These are phyloP conservation scores for Lontra canadensis DNA, from an alignment of 2,113 vertebrate species.

Conservation along the genomic window DNA sequence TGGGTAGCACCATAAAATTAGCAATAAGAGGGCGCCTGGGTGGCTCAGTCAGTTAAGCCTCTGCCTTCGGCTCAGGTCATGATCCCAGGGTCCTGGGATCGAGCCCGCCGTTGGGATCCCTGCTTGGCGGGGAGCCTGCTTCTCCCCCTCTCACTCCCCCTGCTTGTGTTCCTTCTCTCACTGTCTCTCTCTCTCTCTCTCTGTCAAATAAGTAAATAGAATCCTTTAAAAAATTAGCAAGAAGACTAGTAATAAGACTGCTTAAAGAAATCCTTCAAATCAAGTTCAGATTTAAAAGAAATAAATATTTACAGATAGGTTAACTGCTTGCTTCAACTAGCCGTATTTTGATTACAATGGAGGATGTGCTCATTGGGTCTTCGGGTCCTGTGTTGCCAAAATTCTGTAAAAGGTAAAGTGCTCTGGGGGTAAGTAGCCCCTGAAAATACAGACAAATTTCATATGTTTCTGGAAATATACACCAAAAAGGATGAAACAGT, in stretches of 20 bases:
- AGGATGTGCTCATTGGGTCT: not conserved
- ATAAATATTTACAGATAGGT: too few relatives aligned
- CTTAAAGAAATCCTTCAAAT: not conserved
- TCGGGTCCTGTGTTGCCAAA: fast-evolving
- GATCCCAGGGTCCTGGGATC: too few relatives aligned
- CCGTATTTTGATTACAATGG: not conserved
- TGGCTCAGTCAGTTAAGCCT: too few relatives aligned
- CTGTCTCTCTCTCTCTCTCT: too few relatives aligned
- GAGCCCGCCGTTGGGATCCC: too few relatives aligned
- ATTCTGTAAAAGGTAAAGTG: not conserved
- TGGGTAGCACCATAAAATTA: not conserved
- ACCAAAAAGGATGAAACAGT: fast-evolving
- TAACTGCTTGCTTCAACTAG: fast-evolving
- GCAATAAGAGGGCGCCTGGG: too few relatives aligned
- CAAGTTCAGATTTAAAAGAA: not conserved
- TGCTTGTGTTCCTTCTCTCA: too few relatives aligned
- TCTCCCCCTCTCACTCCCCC: too few relatives aligned
- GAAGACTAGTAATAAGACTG: not conserved
- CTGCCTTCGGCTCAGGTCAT: too few relatives aligned
- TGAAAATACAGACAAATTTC: not conserved
- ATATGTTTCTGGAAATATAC: not conserved
- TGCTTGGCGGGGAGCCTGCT: too few relatives aligned
- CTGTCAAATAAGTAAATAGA: too few relatives aligned
- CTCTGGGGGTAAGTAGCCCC: not conserved
- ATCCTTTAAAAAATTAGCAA: too few relatives aligned